A percentile compares a stretch with the other conserved stretches of the same genome.
phyloP scores from a whole-genome alignment of 2,888 invertebrate genomes.

The Pteria penguin region DNA sequence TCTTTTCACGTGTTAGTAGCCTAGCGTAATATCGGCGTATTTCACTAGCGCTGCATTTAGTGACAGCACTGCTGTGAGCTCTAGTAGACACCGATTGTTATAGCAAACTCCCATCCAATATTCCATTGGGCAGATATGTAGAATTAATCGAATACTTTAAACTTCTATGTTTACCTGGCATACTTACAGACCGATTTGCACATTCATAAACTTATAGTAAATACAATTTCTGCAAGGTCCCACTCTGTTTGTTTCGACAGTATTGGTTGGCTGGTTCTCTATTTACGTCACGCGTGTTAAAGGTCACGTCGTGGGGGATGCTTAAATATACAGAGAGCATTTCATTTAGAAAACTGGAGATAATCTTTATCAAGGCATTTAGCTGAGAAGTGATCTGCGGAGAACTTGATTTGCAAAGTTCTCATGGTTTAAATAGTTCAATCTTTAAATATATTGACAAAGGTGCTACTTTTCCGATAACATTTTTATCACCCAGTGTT shows the following conservation, averaged over 20 bases:
- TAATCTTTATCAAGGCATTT: slow-evolving; percentile 2
- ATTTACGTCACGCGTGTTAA: slow-evolving; percentile 38
- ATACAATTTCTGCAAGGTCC: neutral
- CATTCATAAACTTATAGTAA: neutral
- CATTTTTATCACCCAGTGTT: neutral
- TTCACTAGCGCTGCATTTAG: neutral
- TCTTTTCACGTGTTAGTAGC: neutral
- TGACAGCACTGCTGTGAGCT: neutral
- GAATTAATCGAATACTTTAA: neutral
- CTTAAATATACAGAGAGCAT: slow-evolving; percentile 22
- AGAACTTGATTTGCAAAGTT: neutral
- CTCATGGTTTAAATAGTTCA: neutral
- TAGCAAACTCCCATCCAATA: too few relatives aligned
- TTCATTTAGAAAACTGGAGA: slow-evolving; percentile 26
- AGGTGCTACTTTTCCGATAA: neutral
- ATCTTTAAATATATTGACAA: neutral
- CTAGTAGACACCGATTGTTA: too few relatives aligned
- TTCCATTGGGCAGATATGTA: too few relatives aligned
- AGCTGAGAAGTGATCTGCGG: slow-evolving; percentile 1
- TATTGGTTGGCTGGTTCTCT: slow-evolving; percentile 16
- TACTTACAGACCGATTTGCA: neutral
- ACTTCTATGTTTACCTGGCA: neutral
- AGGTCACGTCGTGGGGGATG: slow-evolving; percentile 46
- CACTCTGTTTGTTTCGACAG: slow-evolving; percentile 10
- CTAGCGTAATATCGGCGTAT: neutral